Percentiles rank a stretch among this genome's conserved stretches.
Evolutionary conservation across 2,113 vertebrate species (phyloP).

Genomic region (Hiodon alosoides): DNA sequence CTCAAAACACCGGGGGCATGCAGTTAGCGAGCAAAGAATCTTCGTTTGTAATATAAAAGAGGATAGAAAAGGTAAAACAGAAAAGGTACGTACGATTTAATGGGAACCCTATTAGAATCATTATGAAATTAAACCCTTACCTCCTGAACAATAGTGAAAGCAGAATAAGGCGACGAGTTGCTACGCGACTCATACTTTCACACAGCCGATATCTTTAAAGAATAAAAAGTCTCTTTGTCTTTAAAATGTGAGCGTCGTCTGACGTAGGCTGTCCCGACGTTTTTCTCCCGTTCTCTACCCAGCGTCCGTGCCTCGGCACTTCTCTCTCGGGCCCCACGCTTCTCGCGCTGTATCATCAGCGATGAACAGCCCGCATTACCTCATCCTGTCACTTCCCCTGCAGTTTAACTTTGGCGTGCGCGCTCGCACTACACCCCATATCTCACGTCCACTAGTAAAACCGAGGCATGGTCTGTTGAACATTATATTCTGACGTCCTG

Average conservation of each 20-base stretch:
- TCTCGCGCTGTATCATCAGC: not conserved
- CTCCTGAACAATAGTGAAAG: too few species aligned
- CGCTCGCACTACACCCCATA: not conserved
- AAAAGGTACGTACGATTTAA: too few species aligned
- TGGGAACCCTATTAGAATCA: too few species aligned
- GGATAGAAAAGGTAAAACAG: too few species aligned
- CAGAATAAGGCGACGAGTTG: too few species aligned
- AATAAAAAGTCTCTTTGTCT: not conserved
- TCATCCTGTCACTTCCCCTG: constrained; percentile 23
- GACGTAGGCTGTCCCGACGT: constrained; percentile 13
- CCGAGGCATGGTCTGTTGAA: not conserved
- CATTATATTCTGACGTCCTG: constrained; percentile 30
- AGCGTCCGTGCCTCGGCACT: not conserved
- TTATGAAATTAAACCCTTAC: too few species aligned
- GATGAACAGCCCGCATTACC: constrained; percentile 22
- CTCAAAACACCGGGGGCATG: too few species aligned
- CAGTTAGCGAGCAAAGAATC: too few species aligned
- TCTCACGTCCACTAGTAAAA: not conserved
- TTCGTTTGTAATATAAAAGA: too few species aligned
- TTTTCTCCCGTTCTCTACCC: constrained; percentile 2
- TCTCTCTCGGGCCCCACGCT: not conserved
- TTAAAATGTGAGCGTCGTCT: constrained; percentile 14
- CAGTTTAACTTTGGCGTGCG: constrained; percentile 15
- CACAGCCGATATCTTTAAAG: not conserved
- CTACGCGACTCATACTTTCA: not conserved